A percentile compares a stretch with the other conserved stretches of the same genome.
Conservation (phyloP, 2,113 vertebrate genomes). For the Corythoichthys haematopterus region DNA sequence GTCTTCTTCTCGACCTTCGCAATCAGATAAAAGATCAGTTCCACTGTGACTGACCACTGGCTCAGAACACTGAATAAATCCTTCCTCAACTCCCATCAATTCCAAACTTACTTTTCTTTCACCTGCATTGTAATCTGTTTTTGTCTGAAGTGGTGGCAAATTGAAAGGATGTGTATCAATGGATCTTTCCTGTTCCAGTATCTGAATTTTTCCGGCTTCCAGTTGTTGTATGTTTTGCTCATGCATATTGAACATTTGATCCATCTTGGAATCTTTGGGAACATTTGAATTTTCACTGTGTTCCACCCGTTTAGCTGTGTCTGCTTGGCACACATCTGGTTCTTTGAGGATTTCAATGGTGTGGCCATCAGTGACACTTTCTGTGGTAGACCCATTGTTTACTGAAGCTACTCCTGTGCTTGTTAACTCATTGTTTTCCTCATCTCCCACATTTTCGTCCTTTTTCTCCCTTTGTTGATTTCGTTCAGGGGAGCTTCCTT, state of each 20-base stretch:
- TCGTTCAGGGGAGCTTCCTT: constrained; percentile 36
- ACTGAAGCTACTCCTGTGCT: neutral
- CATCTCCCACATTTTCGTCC: neutral
- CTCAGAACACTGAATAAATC: neutral
- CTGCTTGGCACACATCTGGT: neutral
- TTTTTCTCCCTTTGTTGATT: constrained; percentile 26
- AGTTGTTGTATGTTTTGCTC: neutral
- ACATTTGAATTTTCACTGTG: neutral
- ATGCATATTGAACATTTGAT: neutral
- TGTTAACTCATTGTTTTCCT: constrained; percentile 12
- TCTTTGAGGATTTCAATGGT: constrained; percentile 5
- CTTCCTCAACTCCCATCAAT: neutral
- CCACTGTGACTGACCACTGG: neutral
- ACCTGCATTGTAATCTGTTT: neutral
- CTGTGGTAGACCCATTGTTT: neutral
- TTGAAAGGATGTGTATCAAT: neutral
- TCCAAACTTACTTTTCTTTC: neutral
- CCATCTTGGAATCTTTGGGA: constrained; percentile 8
- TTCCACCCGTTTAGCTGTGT: neutral
- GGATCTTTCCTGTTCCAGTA: neutral
- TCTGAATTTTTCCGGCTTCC: neutral
- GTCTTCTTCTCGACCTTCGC: neutral
- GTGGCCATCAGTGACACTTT: neutral
- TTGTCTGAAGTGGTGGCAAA: neutral
- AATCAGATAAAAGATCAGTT: neutral